These are phyloP conservation scores for Drosophila meridionalis DNA, from an alignment of 2,888 invertebrate genomes.

Conservation along the genomic window DNA sequence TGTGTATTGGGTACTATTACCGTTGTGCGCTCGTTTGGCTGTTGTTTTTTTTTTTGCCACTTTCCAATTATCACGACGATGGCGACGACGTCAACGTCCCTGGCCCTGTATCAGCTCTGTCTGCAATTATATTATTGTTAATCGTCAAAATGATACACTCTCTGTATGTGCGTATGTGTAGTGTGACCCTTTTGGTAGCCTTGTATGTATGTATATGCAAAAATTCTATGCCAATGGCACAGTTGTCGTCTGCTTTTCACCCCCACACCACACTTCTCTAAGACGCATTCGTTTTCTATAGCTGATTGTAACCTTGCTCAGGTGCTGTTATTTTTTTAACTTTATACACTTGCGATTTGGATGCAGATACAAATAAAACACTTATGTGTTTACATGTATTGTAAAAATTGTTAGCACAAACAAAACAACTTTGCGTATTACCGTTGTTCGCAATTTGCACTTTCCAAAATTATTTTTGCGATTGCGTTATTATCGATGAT, in stretches of 20 bases:
- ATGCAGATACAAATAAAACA: background rate
- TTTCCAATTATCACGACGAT: slow-evolving; percentile 66
- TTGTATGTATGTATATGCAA: slow-evolving; percentile 55
- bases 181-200: slow-evolving; percentile 26
- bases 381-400: background rate
- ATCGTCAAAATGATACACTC: slow-evolving; percentile 21
- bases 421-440: slow-evolving; percentile 28
- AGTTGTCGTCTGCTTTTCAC: slow-evolving; percentile 57
- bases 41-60: slow-evolving; percentile 45
- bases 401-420: slow-evolving; percentile 1
- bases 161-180: slow-evolving; percentile 3
- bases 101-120: slow-evolving; percentile 50
- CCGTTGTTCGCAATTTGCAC: slow-evolving; percentile 58
- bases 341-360: slow-evolving; percentile 26
- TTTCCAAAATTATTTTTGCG: slow-evolving; percentile 53
- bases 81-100: slow-evolving; percentile 51
- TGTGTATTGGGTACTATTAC: slow-evolving; percentile 44
- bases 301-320: slow-evolving; percentile 38
- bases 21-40: slow-evolving; percentile 57
- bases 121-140: slow-evolving; percentile 55
- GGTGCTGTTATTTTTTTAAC: slow-evolving; percentile 19
- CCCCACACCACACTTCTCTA: slow-evolving; percentile 42
- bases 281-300: slow-evolving; percentile 45
- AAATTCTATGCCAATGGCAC: slow-evolving; percentile 76
- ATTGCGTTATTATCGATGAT: slow-evolving; percentile 37